phyloP scores from a whole-genome alignment of 2,113 vertebrate genomes.

The Sarotherodon lohbergeri region DNA sequence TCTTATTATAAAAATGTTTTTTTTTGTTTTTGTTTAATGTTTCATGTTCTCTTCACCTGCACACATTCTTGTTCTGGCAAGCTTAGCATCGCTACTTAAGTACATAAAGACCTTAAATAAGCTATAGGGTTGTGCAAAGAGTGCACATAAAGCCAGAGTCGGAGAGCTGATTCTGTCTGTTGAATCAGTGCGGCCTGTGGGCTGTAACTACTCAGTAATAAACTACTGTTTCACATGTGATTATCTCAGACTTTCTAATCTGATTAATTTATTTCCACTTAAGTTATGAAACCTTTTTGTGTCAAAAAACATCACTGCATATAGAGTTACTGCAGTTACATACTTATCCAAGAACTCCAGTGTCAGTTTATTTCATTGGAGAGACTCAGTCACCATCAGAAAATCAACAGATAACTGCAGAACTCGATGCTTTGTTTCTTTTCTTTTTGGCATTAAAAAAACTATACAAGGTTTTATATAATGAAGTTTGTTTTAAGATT shows the following conservation, averaged over 20 bases:
- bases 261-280: background rate
- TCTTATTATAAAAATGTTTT: background rate
- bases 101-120: background rate
- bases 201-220: background rate
- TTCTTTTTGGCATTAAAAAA: background rate
- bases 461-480: background rate
- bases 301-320: background rate
- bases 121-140: background rate
- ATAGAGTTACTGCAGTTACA: background rate
- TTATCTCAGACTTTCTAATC: background rate
- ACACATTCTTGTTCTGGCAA: background rate
- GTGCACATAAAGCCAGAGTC: background rate
- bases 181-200: background rate
- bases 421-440: background rate
- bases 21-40: background rate
- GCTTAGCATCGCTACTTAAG: background rate
- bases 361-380: background rate
- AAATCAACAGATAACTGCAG: background rate
- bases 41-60: background rate
- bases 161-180: background rate
- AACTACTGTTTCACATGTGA: slow-evolving; percentile 7
- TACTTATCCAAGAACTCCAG: background rate
- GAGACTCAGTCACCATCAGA: background rate
- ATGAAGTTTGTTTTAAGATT: background rate
- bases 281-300: background rate